Evolutionary conservation across 2,888 invertebrate genomes (phyloP).

Genomic region (Drosophila aldrichi): DNA sequence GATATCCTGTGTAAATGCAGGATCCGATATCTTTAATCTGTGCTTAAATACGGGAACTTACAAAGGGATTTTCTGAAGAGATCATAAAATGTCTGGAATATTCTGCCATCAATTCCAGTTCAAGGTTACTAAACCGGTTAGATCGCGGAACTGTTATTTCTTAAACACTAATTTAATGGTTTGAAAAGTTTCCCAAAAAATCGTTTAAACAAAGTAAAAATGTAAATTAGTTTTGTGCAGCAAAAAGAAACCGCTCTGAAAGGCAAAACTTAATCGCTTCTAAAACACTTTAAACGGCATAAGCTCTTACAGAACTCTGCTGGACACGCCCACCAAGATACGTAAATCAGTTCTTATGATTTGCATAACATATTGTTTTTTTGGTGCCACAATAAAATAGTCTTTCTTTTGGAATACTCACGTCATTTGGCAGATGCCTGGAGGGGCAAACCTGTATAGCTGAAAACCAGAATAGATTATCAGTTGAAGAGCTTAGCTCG

Average conservation of each 20-base stretch:
- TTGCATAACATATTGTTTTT: slow-evolving; percentile 4
- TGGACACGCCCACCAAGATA: neutral
- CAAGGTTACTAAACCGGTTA: neutral
- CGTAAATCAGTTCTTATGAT: neutral
- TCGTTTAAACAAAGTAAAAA: too few relatives aligned
- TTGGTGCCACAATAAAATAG: slow-evolving; percentile 7
- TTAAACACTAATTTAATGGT: neutral
- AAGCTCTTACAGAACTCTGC: neutral
- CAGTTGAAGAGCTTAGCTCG: neutral
- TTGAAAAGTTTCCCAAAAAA: neutral
- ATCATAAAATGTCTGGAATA: neutral
- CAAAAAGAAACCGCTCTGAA: neutral
- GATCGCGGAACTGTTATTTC: neutral
- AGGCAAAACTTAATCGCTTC: neutral
- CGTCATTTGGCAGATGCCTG: neutral
- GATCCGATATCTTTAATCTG: neutral
- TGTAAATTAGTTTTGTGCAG: neutral
- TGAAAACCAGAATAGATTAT: slow-evolving; percentile 25
- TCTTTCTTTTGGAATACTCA: slow-evolving; percentile 3
- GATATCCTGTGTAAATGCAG: neutral
- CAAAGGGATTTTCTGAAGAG: neutral
- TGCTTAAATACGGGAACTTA: neutral
- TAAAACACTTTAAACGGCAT: neutral
- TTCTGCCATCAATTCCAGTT: neutral
- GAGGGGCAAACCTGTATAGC: slow-evolving; percentile 21